Evolutionary conservation across 35 echinoderm and acorn worm species (phyloP).

Genomic region (Ophioderma brevispina): DNA sequence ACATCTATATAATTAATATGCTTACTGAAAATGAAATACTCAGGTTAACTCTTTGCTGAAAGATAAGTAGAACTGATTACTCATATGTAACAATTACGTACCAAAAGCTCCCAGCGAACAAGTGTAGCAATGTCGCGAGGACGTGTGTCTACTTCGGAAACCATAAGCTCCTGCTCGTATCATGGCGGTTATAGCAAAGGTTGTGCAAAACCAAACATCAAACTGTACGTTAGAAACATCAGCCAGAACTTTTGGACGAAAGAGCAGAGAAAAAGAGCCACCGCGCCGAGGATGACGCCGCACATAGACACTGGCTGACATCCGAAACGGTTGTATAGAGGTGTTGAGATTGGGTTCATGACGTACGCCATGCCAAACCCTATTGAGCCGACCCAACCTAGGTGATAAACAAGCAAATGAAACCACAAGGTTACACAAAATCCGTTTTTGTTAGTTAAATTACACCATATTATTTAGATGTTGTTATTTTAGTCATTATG

Average conservation of each 20-base stretch:
- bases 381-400: conserved; percentile 94
- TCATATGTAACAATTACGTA: conserved; percentile 36
- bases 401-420: conserved; percentile 16
- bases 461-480: too few species aligned
- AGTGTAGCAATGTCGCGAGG: conserved; percentile 72
- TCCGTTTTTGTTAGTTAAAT: too few species aligned
- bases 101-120: conserved; percentile 87
- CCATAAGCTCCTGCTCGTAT: conserved; percentile 75
- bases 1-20: too few species aligned
- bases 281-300: conserved; percentile 65
- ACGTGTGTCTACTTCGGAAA: conserved; percentile 88
- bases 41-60: too few species aligned
- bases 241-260: conserved; percentile 75
- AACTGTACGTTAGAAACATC: conserved; percentile 87
- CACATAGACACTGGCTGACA: conserved; percentile 60
- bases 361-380: conserved; percentile 96
- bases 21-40: too few species aligned
- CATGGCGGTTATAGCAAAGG: conserved; percentile 86
- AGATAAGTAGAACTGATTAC: too few species aligned
- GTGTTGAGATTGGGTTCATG: conserved; percentile 82
- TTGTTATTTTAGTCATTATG: too few species aligned
- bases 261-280: conserved; percentile 74
- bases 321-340: conserved; percentile 72
- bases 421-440: too few species aligned
- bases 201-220: conserved; percentile 94